Percentiles rank a stretch among this genome's conserved stretches.
phyloP scores from a whole-genome alignment of 2,888 invertebrate species.

The Drosophila birchii region DNA sequence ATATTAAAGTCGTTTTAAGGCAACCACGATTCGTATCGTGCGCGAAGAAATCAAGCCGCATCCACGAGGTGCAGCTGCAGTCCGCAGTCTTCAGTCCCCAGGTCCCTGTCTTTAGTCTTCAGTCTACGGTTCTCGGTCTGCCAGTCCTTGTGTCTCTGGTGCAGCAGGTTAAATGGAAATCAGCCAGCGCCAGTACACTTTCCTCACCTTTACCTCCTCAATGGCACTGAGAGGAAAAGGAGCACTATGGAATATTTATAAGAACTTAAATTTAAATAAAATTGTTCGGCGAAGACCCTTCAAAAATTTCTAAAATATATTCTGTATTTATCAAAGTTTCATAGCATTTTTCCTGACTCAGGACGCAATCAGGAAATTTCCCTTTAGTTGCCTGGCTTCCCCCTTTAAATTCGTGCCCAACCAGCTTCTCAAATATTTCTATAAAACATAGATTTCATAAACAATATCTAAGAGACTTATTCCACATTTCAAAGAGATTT shows the following conservation, averaged over 20 bases:
- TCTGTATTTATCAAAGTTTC: not conserved
- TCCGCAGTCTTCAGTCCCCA: conserved; percentile 30
- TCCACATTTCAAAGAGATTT: not conserved
- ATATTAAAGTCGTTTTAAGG: conserved; percentile 82
- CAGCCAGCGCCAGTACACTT: conserved; percentile 62
- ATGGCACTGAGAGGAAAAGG: conserved; percentile 17
- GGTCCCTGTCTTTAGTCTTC: not conserved
- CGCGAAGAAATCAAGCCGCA: conserved; percentile 66
- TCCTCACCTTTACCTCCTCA: conserved; percentile 23
- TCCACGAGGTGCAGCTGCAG: conserved; percentile 59
- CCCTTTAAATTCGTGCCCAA: too few relatives aligned
- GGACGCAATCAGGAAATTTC: too few relatives aligned
- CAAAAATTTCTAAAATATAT: not conserved
- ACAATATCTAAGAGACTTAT: not conserved
- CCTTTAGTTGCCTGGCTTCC: too few relatives aligned
- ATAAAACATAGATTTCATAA: too few relatives aligned
- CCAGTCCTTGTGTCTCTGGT: conserved; percentile 50
- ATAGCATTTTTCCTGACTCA: not conserved
- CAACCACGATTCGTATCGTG: conserved; percentile 74
- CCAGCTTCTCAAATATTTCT: too few relatives aligned
- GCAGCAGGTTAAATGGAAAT: conserved; percentile 81
- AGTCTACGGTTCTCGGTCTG: conserved; percentile 25
- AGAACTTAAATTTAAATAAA: not conserved
- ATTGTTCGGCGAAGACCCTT: not conserved
- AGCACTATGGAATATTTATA: not conserved